phyloP scores from a whole-genome alignment of 2,888 invertebrate genomes.

The Tortricodes alternella region DNA sequence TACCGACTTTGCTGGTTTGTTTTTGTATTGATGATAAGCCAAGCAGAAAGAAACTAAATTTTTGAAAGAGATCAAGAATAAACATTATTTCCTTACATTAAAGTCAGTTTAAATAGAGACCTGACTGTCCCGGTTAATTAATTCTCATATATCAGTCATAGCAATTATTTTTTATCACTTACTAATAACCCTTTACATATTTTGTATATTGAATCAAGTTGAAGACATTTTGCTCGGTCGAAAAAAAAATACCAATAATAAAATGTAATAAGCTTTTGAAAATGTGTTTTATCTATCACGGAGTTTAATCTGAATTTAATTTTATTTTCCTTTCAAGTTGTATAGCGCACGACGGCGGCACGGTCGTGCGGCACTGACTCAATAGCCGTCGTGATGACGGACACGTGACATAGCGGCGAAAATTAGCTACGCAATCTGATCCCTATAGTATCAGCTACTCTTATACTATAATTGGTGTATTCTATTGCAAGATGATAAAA shows the following conservation, averaged over 20 bases:
- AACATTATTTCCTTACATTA: too few relatives aligned
- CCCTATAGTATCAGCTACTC: slow-evolving; percentile 18
- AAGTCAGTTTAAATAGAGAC: too few relatives aligned
- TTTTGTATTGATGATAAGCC: background rate
- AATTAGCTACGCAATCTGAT: slow-evolving; percentile 29
- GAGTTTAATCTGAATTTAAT: slow-evolving; percentile 48
- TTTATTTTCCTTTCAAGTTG: slow-evolving; percentile 47
- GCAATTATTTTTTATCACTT: too few relatives aligned
- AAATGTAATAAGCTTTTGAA: slow-evolving; percentile 35
- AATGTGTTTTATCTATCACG: slow-evolving; percentile 42
- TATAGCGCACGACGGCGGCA: slow-evolving; percentile 47
- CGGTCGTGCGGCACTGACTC: slow-evolving; percentile 49
- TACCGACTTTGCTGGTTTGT: background rate
- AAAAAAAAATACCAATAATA: background rate
- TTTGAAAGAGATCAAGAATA: too few relatives aligned
- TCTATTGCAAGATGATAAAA: background rate
- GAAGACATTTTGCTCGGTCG: slow-evolving; percentile 20
- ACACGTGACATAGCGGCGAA: slow-evolving; percentile 48
- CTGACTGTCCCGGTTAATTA: too few relatives aligned
- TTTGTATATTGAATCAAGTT: background rate
- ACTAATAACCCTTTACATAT: background rate
- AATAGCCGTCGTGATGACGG: slow-evolving; percentile 54
- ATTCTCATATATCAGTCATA: too few relatives aligned
- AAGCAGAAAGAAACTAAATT: too few relatives aligned
- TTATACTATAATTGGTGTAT: slow-evolving; percentile 18